These are phyloP conservation scores for Coregonus sp. DNA, from an alignment of 2,797 vertebrate genomes.

Conservation along the genomic window DNA sequence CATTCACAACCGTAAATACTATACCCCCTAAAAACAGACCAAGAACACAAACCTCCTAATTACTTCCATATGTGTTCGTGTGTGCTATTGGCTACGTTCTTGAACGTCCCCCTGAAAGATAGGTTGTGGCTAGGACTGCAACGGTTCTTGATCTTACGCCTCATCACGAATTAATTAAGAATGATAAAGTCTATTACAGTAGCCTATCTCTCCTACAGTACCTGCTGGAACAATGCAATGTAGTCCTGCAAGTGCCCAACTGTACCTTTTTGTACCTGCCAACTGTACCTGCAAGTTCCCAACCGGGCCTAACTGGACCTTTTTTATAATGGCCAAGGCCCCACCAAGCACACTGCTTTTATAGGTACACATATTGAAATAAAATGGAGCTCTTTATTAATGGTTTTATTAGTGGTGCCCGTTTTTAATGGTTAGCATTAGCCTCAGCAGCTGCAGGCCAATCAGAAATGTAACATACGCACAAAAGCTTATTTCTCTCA, in stretches of 20 bases:
- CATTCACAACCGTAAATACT: constrained; percentile 10
- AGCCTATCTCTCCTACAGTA: background rate
- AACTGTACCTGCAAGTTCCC: background rate
- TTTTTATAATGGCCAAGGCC: background rate
- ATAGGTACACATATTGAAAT: constrained; percentile 1
- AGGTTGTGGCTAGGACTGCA: background rate
- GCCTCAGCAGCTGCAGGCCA: background rate
- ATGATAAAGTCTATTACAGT: no score
- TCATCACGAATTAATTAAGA: background rate
- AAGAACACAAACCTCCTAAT: constrained; percentile 40
- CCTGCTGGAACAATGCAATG: background rate
- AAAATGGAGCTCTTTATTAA: background rate
- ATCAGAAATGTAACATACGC: no score
- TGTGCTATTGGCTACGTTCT: constrained; percentile 13
- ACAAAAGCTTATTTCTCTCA: no score
- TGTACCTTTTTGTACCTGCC: background rate
- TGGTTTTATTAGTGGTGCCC: background rate
- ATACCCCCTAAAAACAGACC: constrained; percentile 3
- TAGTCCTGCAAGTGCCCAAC: background rate
- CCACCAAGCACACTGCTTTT: constrained; percentile 6
- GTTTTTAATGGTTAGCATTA: background rate
- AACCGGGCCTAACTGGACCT: background rate
- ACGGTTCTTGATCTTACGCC: background rate
- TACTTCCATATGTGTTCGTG: constrained; percentile 37
- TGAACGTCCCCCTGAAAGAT: constrained; percentile 16